Conservation (phyloP, 30 jellyfish, hydroid and myxozoan genomes). For the Pelagia noctiluca region DNA sequence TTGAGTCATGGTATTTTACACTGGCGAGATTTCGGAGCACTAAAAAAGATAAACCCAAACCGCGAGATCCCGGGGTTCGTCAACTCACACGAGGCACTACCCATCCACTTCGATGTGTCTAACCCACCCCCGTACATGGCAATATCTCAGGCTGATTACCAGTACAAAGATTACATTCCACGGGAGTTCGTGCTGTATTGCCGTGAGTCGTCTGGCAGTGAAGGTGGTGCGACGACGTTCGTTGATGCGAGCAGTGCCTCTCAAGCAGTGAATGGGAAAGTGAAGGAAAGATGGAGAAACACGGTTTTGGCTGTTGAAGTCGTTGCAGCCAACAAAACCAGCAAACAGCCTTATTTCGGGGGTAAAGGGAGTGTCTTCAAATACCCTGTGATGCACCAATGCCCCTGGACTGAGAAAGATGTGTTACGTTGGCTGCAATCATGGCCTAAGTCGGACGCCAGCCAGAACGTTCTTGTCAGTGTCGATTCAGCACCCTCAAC, state of each 20-base stretch:
- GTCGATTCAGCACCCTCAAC: conserved; percentile 4
- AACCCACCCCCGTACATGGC: conserved; percentile 61
- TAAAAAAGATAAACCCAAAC: conserved; percentile 41
- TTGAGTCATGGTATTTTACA: conserved; percentile 30
- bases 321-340: neutral
- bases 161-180: conserved; percentile 45
- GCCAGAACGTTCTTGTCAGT: neutral
- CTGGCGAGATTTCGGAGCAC: conserved; percentile 61
- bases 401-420: conserved; percentile 69
- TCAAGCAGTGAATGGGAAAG: conserved; percentile 27
- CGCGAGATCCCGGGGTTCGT: conserved; percentile 11
- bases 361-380: conserved; percentile 32
- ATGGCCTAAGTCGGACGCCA: conserved; percentile 49
- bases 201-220: neutral
- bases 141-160: conserved; percentile 27
- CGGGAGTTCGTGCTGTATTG: conserved; percentile 66
- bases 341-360: conserved; percentile 50
- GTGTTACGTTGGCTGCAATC: conserved; percentile 54
- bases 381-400: conserved; percentile 41
- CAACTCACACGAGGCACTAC: conserved; percentile 49
- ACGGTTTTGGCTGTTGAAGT: conserved; percentile 29
- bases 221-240: conserved; percentile 45
- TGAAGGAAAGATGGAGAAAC: conserved; percentile 40
- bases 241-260: conserved; percentile 47
- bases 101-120: conserved; percentile 56